phyloP scores from a whole-genome alignment of 2,888 invertebrate species.

The Crematogaster levior region DNA sequence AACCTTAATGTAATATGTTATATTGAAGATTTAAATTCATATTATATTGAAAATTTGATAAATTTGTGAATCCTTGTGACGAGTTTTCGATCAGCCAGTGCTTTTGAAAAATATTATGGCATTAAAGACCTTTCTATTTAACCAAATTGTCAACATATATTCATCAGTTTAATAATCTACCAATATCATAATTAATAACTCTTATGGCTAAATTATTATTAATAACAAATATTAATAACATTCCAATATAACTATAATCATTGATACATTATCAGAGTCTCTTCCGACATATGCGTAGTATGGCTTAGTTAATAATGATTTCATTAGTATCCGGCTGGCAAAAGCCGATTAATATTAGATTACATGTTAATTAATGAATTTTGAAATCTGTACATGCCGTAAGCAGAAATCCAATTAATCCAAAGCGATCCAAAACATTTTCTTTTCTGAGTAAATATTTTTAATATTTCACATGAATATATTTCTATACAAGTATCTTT shows the following conservation, averaged over 20 bases:
- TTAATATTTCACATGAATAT: neutral
- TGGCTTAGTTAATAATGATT: constrained; percentile 49
- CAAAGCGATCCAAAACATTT: neutral
- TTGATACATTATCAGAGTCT: constrained; percentile 42
- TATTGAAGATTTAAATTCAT: neutral
- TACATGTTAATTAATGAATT: constrained; percentile 54
- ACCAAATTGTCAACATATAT: neutral
- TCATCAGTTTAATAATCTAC: constrained; percentile 40
- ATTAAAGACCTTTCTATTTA: neutral
- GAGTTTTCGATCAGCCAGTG: neutral
- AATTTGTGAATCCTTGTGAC: neutral
- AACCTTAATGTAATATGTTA: neutral
- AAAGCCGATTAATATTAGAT: constrained; percentile 55
- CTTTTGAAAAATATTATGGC: neutral
- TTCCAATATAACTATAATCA: constrained; percentile 26
- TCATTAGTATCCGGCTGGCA: neutral
- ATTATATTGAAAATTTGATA: neutral
- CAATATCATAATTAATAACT: constrained; percentile 41
- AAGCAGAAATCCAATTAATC: neutral
- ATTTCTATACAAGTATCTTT: neutral
- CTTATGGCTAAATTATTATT: constrained; percentile 28
- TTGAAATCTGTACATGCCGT: neutral
- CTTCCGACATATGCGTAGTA: constrained; percentile 12
- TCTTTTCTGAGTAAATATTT: neutral
- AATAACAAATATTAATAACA: constrained; percentile 37